Evolutionary conservation across 2,113 vertebrate species (phyloP).

Genomic region (Collichthys lucidus): DNA sequence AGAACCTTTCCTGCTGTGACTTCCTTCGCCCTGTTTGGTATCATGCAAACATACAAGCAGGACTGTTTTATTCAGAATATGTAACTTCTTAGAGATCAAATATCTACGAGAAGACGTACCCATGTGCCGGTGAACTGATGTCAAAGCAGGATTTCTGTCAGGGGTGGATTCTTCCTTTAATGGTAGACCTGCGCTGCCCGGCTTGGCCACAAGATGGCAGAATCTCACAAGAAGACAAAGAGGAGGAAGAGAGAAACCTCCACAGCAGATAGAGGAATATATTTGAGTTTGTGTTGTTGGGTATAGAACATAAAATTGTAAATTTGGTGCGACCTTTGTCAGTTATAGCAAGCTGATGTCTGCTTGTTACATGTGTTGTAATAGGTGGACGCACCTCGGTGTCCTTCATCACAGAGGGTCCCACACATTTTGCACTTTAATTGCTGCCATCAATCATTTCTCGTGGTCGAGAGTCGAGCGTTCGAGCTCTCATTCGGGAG

Average conservation of each 20-base stretch:
- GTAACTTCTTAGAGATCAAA: no score
- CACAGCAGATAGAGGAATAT: background rate
- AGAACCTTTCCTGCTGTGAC: no score
- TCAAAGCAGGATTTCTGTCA: background rate
- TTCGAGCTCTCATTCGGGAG: conserved; percentile 35
- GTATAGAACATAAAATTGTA: background rate
- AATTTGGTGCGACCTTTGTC: background rate
- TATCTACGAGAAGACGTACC: background rate
- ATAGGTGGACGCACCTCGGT: background rate
- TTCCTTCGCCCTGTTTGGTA: no score
- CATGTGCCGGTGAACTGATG: background rate
- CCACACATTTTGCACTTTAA: background rate
- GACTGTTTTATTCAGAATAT: no score
- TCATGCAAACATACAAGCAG: no score
- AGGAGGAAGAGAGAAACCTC: background rate
- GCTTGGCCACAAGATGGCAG: conserved; percentile 65
- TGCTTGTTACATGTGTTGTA: background rate
- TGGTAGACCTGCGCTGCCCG: background rate
- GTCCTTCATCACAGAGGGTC: background rate
- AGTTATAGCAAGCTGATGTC: background rate
- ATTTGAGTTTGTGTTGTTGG: background rate
- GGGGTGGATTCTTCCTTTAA: background rate
- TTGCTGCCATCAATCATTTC: background rate
- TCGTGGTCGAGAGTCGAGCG: background rate
- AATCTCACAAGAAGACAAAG: conserved; percentile 27